Base-by-base conservation (phyloP, 2,888 invertebrate species). In the Rhimphoctona megacephalus region DNA sequence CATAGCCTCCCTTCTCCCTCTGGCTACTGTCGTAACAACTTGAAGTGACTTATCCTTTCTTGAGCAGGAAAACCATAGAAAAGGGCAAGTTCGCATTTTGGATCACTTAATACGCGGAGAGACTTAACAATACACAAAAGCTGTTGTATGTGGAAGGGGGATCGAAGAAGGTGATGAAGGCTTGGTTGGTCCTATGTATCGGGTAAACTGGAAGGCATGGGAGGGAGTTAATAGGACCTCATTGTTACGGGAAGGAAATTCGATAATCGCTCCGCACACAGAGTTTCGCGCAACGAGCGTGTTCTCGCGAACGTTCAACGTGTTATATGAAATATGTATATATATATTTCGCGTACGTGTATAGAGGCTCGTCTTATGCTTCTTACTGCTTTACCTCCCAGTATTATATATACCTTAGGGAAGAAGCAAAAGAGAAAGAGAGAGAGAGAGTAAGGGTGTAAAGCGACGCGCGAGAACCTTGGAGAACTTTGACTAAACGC, bases 141-240 rank as follows among this genome's bases (percentile, higher is more conserved):
- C 91, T 81, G 86, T 84, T 91, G 91, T 92, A 91, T 92, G 92
- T 92, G 85, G 89, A 80, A 76, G 81, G 84, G 64, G 78, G 36
- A 25, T 57, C 25, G 54, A 36, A 39, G 66, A 81, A 39, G 52
- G 83, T 83, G 81, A 84, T 64, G 77, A 49, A 54, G 83, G 66
- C 54, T 80, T 70, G 72, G 85, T 49, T 61, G 85, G 84, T 84
- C 82, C 76, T 81, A 70, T 90, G 88, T 89, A 90, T 89, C 86
- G 88, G 88, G 86, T 90, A 85, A 83, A 88, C 85, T 88, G 88
- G 86, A 76, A 85, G 76, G 90, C 89, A 90, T 90, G 90, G 92
- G 93, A 92, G 93, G 93, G 93, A 94, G 94, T 94, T 94, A 94
- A 94, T 94, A 94, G 94, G 94, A 93, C 94, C 94, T 93, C 94